A percentile compares a stretch with the other conserved stretches of the same genome.
These are phyloP conservation scores for Decapterus maruadsi DNA, from an alignment of 2,797 vertebrate genomes.

Conservation along the genomic window DNA sequence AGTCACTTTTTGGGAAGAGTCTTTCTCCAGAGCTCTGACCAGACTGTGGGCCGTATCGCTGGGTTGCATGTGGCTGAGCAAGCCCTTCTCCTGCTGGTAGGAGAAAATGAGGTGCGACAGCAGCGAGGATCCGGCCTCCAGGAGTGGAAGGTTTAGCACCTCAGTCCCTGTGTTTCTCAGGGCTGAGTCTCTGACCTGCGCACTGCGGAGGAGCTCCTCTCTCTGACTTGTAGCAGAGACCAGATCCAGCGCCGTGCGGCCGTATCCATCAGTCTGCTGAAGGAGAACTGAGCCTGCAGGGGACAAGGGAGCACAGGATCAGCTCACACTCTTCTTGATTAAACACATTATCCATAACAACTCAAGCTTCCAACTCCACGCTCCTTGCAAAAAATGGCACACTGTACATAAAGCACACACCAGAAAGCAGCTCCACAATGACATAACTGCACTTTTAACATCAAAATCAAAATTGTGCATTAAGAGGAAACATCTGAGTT, in stretches of 20 bases:
- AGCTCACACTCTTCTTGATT: conserved; percentile 11
- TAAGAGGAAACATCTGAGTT: background rate
- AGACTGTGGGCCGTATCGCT: conserved; percentile 39
- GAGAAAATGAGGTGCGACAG: conserved; percentile 80
- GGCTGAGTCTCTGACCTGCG: conserved; percentile 74
- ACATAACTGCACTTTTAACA: background rate
- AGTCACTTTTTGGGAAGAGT: conserved; percentile 69
- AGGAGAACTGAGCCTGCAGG: conserved; percentile 90
- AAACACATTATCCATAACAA: background rate
- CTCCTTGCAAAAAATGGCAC: background rate
- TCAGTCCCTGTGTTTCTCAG: conserved; percentile 15
- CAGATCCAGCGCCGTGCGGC: conserved; percentile 88
- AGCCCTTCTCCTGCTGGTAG: conserved; percentile 76
- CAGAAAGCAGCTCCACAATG: background rate
- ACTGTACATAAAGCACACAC: background rate
- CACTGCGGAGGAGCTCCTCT: conserved; percentile 86
- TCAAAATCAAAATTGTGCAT: background rate
- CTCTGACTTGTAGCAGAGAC: conserved; percentile 77
- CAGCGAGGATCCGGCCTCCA: conserved; percentile 82
- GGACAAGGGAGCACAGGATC: conserved; percentile 43
- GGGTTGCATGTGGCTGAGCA: conserved; percentile 38
- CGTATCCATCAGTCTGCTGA: conserved; percentile 82
- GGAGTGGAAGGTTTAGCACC: conserved; percentile 73
- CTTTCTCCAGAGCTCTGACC: conserved; percentile 63
- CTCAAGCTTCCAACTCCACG: background rate